These are phyloP conservation scores for Corydoras sp. DNA, from an alignment of 2,113 vertebrate species.

Conservation along the genomic window DNA sequence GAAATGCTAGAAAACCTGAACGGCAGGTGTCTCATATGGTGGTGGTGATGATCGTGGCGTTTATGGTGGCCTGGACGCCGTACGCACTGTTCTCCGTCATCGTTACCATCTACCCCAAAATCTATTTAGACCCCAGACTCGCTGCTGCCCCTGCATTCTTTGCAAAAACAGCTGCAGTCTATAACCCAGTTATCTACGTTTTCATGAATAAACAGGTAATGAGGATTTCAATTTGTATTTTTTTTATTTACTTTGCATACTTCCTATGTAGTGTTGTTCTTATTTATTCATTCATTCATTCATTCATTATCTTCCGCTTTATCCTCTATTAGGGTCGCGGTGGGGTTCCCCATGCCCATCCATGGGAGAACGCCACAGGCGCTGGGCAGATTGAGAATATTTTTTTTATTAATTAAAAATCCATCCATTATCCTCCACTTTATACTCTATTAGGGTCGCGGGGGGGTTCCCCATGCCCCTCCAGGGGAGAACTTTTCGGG, in stretches of 20 bases:
- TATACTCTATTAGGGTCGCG: no score
- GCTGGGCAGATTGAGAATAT: no score
- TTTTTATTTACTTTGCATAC: not conserved
- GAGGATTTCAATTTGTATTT: not conserved
- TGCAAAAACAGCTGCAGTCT: conserved; percentile 81
- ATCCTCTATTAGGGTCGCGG: no score
- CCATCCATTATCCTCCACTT: no score
- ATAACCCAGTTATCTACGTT: conserved; percentile 85
- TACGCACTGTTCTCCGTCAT: conserved; percentile 76
- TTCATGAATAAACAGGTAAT: conserved; percentile 88
- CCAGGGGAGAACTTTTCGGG: no score
- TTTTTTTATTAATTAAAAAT: no score
- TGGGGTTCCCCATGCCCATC: no score
- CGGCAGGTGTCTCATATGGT: conserved; percentile 83
- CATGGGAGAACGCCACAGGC: no score
- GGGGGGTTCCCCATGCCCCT: no score
- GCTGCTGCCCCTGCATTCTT: conserved; percentile 80
- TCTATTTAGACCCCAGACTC: conserved; percentile 73
- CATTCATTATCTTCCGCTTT: no score
- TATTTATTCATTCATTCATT: no score
- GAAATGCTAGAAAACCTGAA: conserved; percentile 72
- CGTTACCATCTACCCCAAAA: conserved; percentile 68
- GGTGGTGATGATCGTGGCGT: conserved; percentile 81
- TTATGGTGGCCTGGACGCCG: conserved; percentile 81
- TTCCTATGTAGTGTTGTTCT: not conserved